phyloP scores from a whole-genome alignment of 2,113 vertebrate genomes.

The Clarias batrachus region DNA sequence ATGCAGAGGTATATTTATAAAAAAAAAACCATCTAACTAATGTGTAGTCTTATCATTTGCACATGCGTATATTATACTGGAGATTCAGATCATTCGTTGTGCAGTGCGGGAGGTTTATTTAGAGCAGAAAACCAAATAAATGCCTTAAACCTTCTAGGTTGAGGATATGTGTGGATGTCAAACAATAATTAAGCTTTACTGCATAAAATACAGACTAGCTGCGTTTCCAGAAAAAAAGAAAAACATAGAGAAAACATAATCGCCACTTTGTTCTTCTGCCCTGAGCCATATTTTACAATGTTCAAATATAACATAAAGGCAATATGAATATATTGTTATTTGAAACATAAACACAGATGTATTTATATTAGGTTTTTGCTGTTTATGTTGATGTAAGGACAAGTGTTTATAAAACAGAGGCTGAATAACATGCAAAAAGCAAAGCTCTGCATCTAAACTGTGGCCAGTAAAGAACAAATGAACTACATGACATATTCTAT shows the following conservation, averaged over 20 bases:
- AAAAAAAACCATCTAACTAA: background rate
- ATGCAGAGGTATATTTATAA: background rate
- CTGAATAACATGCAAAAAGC: background rate
- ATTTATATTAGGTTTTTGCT: background rate
- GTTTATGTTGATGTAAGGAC: background rate
- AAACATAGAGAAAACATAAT: background rate
- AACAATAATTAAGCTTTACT: background rate
- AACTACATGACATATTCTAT: background rate
- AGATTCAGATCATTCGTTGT: background rate
- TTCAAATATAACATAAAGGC: no score
- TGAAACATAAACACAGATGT: background rate
- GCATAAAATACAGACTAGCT: background rate
- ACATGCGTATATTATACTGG: background rate
- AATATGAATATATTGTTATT: background rate
- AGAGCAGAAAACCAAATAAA: constrained; percentile 8
- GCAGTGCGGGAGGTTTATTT: background rate
- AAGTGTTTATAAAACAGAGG: background rate
- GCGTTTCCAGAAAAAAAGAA: background rate
- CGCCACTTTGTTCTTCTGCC: background rate
- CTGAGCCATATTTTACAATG: background rate
- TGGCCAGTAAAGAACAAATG: background rate
- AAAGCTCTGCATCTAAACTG: background rate
- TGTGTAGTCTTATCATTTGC: background rate
- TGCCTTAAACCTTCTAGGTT: background rate
- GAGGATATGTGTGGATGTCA: background rate